Evolutionary conservation across 2,888 invertebrate genomes (phyloP), one percentile per base, ranked within the genome.

Genomic region (Neoscelio sp.): DNA sequence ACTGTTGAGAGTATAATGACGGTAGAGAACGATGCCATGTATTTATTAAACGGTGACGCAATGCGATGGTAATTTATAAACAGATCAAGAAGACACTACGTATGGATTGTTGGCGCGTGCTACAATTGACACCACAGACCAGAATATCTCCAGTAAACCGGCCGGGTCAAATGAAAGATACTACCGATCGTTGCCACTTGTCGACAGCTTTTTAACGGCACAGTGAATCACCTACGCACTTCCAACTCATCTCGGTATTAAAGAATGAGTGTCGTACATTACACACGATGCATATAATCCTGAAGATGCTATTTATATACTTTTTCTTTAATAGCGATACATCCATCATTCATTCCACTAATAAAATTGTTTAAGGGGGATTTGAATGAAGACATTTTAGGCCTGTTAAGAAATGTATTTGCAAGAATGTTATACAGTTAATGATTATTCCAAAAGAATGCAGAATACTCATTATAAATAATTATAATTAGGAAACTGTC

Each of bases 51-150:
- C 80, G 85, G 82, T 85, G 86, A 86, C 82, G 86, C 80, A 84
- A 88, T 56, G 70, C 67, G 75, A 75, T 65, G 80, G 78, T 68
- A 82, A 86, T 87, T 86, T 80, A 82, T 84, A 85, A 87, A 83
- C 74, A 82, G 83, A 87, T 85, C 82, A 82, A 84, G 80, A 84
- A 84, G 82, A 81, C 74, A 23, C 50, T 81, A 78, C 64, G 81
- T 80, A 83, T 78, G 85, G 83, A 86, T 84, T 83, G 85, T 84
- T 82, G 89, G 86, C 88, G 87, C 89, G 89, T 89, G 89, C 87
- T 88, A 80, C 83, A 87, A 88, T 88, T 87, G 88, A 88, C 84
- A 83, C 83, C 68, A 81, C 77, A 80, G 82, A 83, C 82, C 85
- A 87, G 84, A 88, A 87, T 87, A 88, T 84, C 84, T 80, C 70